Conservation (phyloP, 2,888 invertebrate genomes). For the Cheilosia grossa region DNA sequence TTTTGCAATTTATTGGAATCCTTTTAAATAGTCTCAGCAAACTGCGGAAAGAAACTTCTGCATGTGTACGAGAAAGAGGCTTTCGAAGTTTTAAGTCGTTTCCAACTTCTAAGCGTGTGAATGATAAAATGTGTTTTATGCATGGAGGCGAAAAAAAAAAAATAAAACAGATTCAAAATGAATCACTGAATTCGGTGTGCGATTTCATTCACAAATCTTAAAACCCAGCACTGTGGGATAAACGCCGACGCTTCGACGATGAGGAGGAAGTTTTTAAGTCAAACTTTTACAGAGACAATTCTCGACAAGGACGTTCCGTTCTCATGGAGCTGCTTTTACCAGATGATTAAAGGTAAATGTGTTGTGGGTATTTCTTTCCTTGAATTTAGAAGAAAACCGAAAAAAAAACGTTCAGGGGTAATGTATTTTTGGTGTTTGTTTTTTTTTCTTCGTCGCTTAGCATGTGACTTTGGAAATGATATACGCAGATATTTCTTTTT, state of each 20-base stretch:
- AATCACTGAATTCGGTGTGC: slow-evolving; percentile 11
- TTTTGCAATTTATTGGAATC: slow-evolving; percentile 25
- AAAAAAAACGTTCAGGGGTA: slow-evolving; percentile 28
- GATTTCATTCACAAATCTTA: slow-evolving; percentile 35
- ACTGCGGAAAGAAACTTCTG: neutral
- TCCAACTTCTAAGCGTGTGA: slow-evolving; percentile 18
- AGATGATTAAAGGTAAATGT: slow-evolving; percentile 47
- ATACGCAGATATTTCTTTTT: slow-evolving; percentile 9
- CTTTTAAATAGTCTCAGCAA: slow-evolving; percentile 13
- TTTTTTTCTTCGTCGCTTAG: neutral
- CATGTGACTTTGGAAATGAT: neutral
- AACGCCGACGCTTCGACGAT: slow-evolving; percentile 8
- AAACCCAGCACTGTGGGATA: slow-evolving; percentile 11
- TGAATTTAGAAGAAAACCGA: neutral
- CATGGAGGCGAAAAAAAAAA: neutral
- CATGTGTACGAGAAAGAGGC: slow-evolving; percentile 5
- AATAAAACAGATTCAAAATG: slow-evolving; percentile 18
- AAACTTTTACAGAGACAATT: slow-evolving; percentile 41
- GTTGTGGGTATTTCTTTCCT: slow-evolving; percentile 9
- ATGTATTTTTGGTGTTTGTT: slow-evolving; percentile 12
- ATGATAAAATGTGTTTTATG: slow-evolving; percentile 39
- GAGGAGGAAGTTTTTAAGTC: slow-evolving; percentile 46
- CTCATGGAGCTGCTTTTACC: slow-evolving; percentile 22
- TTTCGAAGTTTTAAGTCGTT: slow-evolving; percentile 38
- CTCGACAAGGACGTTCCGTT: neutral